Evolutionary conservation across 2,888 invertebrate genomes (phyloP), one percentile per base, ranked within the genome.

Genomic region (Drosophila barbarae): DNA sequence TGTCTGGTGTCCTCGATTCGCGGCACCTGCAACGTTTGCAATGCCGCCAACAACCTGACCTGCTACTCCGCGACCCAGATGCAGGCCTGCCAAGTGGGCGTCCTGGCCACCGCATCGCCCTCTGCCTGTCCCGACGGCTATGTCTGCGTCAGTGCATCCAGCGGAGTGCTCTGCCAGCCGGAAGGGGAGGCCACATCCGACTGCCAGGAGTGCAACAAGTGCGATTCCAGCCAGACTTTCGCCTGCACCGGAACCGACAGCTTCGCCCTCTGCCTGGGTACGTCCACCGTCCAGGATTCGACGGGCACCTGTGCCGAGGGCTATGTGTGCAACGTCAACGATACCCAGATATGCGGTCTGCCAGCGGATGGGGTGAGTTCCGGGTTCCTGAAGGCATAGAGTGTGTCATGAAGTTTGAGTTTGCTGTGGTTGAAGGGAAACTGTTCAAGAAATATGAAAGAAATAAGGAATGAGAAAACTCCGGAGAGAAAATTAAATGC

Each of bases 251-350:
- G 81, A 5, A 60, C 71, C 12, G 66, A 41, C 34, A 80, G 71
- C 9, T 87, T 82, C 41, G 77, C 86, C 1, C 72, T 87, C 13
- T 87, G 87, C 47, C 67, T 86, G 53, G 87, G 87, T 30, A 72
- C 73, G 6, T 44, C 42, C 8, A 60, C 56, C 26, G 73, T 76
- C 0, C 76, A 77, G 5, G 34, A 57, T 10, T 73, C 82, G 5
- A 36, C 18, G 8, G 83, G 80, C 21, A 74, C 39, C 34, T 87
- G 87, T 72, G 70, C 59, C 21, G n/a, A 59, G 5, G 74, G 70
- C 42, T 74, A 77, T 51, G 83, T 87, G 13, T 87, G 87, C 71
- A 86, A 79, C 42, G 66, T 65, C 2, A 47, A 72, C n/a, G 60
- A 71, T 34, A 0, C 61, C 10, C 53, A 65, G 56, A 82, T 85